Base-by-base conservation (phyloP, 23 tunicate genomes). In the Trididemnum clinides region DNA sequence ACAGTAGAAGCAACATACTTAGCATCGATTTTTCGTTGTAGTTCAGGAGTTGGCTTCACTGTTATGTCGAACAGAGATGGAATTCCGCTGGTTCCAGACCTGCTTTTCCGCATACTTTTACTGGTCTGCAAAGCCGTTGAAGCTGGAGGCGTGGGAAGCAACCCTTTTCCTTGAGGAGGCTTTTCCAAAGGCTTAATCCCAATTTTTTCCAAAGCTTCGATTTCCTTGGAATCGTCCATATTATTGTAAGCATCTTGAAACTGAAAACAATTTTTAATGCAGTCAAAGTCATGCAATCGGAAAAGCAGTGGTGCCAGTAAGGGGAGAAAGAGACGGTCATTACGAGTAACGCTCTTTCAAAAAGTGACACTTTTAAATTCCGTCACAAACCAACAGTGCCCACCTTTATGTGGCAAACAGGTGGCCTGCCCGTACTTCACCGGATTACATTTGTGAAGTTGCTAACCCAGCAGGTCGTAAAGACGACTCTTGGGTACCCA, bases 131-230 rank as follows among this genome's bases (percentile, higher is more conserved):
- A n/a, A 7, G 78, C 20, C 1, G 77, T 36, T 44, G 64, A 26
- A 2, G 63, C 62, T 12, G 76, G 58, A 33, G 97, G 97, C 1
- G 97, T 92, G 49, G 97, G 97, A 20, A 92, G 80, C 25, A 92
- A 72, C 33, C 97, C 97, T 51, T 77, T 79, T 18, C 97, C 97
- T 1, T 91, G 97, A 50, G 97, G 97, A 28, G 97, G 97, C 66
- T 92, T 92, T 31, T 83, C 75, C 33, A 86, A 80, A 50, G 90
- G 92, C 66, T 82, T 82, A 22, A 92, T 64, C 26, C 97, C 97
- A 2, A 70, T 85, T 78, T 92, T 92, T 36, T 90, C 91, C 28
- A 92, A 82, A 4, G 82, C 97, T 64, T 78, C 86, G 15, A 87
- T 92, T 58, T 92, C 97, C 64, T 89, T 75, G 2, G 91, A 82